Base-by-base conservation (phyloP, 2,113 vertebrate species). In the Takifugu flavidus region DNA sequence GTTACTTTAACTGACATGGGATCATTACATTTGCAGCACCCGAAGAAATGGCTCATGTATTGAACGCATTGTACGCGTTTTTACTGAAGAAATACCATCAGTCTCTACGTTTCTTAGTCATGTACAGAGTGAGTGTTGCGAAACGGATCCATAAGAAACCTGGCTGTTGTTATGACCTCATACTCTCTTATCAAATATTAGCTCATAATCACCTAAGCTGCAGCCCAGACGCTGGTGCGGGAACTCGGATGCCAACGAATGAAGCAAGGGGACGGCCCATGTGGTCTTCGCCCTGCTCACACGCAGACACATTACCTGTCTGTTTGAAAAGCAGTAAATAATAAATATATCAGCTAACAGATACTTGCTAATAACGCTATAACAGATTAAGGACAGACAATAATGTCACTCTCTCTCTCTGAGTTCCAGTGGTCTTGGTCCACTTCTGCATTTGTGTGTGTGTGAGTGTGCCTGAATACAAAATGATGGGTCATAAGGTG, bases 151-250 rank as follows among this genome's bases (percentile, higher is more conserved):
- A 47, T 59, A 39, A 44, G 43, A 39, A 6, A 25, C 54, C 51
- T 26, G 45, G 29, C 8, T 44, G 43, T 8, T 13, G 43, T 13
- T 13, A 13, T 44, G 13, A 44, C 4, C 7, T 26, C 3, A 25
- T 5, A 13, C 6, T 20, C 39, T 53, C 51, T 42, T 14, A 52
- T 52, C 54, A 64, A 13, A 59, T 45, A 0, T 62, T 15, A 56
- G 31, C 44, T 68, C 57, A 2, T 5, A 46, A 13, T 27, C 11
- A 44, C 14, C 26, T 12, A 29, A 29, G 47, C 57, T 27, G 49
- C 26, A 55, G 45, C 44, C 46, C 46, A 69, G 46, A 56, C 51
- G 53, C 53, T 13, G 2, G 25, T 43, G 52, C 26, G 44, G 34
- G 13, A 14, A 15, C 44, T 15, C 13, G 44, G 14, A 11, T 39